Evolutionary conservation across 1,140 invertebrate species (phyloP).

Genomic region (Himalopsyche phryganea): DNA sequence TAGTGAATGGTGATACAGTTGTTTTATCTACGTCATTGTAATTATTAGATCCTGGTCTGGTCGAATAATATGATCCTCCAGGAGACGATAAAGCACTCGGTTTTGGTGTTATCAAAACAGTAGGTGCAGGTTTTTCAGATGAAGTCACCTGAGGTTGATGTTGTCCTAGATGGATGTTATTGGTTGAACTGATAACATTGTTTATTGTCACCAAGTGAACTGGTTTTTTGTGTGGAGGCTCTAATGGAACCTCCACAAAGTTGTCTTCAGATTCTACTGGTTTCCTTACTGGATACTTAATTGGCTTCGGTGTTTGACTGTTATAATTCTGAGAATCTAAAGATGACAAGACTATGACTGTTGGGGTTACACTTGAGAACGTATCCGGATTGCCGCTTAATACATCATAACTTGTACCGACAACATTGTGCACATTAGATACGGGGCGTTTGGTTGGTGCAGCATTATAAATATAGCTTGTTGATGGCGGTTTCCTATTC

Average conservation of each 20-base stretch:
- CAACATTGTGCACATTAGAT: slow-evolving; percentile 29
- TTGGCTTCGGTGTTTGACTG: slow-evolving; percentile 42
- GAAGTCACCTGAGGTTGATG: slow-evolving; percentile 34
- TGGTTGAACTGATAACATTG: slow-evolving; percentile 55
- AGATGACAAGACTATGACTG: slow-evolving; percentile 66
- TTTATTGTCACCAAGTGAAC: slow-evolving; percentile 56
- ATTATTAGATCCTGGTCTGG: neutral
- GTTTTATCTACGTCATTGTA: slow-evolving; percentile 26
- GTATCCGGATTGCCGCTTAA: slow-evolving; percentile 36
- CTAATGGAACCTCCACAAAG: slow-evolving; percentile 46
- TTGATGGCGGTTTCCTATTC: slow-evolving; percentile 33
- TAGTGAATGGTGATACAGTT: slow-evolving; percentile 38
- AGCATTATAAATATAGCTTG: slow-evolving; percentile 36
- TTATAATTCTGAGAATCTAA: slow-evolving; percentile 41
- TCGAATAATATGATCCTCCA: slow-evolving; percentile 33
- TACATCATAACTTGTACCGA: slow-evolving; percentile 27
- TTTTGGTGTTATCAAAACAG: slow-evolving; percentile 59
- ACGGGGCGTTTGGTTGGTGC: slow-evolving; percentile 29
- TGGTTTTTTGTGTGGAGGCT: slow-evolving; percentile 49
- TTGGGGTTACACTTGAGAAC: slow-evolving; percentile 62
- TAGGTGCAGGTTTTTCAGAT: slow-evolving; percentile 50
- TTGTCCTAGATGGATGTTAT: slow-evolving; percentile 48
- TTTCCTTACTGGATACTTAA: slow-evolving; percentile 33
- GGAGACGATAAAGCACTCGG: slow-evolving; percentile 50
- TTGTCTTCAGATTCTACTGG: slow-evolving; percentile 28